phyloP scores from a whole-genome alignment of 2,113 vertebrate species.

The Diadophis punctatus region DNA sequence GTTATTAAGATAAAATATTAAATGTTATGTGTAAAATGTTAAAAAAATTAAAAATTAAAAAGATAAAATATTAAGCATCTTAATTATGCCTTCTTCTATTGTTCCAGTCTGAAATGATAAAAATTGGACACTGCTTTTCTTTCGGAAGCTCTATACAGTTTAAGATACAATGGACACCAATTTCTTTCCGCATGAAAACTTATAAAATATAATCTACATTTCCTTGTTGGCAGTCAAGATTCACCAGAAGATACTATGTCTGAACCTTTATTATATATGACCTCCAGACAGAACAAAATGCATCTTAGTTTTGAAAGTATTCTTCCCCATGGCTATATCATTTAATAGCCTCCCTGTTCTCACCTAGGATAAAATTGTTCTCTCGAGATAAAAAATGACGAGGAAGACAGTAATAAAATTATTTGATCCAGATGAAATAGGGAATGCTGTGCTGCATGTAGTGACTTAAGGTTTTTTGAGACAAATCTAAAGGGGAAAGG shows the following conservation, averaged over 20 bases:
- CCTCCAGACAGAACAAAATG: slow-evolving; percentile 48
- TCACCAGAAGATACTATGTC: slow-evolving; percentile 49
- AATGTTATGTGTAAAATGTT: neutral
- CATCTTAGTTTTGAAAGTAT: slow-evolving; percentile 60
- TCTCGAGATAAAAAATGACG: slow-evolving; percentile 20
- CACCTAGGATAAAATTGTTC: slow-evolving; percentile 19
- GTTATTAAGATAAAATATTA: neutral
- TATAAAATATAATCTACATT: slow-evolving; percentile 53
- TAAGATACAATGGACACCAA: slow-evolving; percentile 36
- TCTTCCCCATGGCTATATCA: slow-evolving; percentile 31
- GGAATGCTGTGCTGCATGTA: neutral
- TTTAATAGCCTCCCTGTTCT: slow-evolving; percentile 29
- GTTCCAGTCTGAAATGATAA: neutral
- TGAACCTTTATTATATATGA: slow-evolving; percentile 60
- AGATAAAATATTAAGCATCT: neutral
- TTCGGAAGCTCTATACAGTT: slow-evolving; percentile 21
- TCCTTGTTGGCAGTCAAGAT: slow-evolving; percentile 55
- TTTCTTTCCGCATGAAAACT: slow-evolving; percentile 48
- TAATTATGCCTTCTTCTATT: neutral
- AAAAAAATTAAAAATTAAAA: neutral
- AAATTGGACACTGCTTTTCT: slow-evolving; percentile 12
- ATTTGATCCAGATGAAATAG: slow-evolving; percentile 28
- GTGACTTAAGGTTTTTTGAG: slow-evolving; percentile 14
- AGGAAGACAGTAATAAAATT: slow-evolving; percentile 35
- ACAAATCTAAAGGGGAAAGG: neutral